A percentile compares a stretch with the other conserved stretches of the same genome.
Evolutionary conservation across 2,113 vertebrate species (phyloP).

Genomic region (Pachypanchax playfairii): DNA sequence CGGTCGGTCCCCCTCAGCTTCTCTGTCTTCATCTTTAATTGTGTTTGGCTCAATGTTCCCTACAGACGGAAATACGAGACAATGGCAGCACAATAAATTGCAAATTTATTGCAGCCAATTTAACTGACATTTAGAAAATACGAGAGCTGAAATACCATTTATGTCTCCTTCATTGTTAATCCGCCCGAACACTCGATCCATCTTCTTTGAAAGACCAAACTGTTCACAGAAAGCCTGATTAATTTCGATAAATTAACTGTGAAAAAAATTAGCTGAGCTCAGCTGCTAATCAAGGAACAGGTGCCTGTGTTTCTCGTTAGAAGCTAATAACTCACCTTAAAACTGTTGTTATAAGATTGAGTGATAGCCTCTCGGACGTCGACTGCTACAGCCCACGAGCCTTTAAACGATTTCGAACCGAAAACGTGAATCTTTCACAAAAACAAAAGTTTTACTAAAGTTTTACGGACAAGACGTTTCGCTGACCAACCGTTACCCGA

Average conservation of each 20-base stretch:
- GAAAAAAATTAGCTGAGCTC: background rate
- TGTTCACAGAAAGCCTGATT: slow-evolving; percentile 6
- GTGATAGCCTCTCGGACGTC: slow-evolving; percentile 85
- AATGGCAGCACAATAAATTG: background rate
- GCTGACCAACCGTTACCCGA: too few species aligned
- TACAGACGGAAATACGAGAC: slow-evolving; percentile 11
- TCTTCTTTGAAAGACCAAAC: slow-evolving; percentile 29
- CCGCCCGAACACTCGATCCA: background rate
- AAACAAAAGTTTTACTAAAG: too few species aligned
- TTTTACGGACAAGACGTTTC: too few species aligned
- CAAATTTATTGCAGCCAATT: too few species aligned
- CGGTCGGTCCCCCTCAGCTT: slow-evolving; percentile 84
- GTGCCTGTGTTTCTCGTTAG: background rate
- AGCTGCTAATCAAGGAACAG: background rate
- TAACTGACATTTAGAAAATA: too few species aligned
- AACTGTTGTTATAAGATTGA: too few species aligned
- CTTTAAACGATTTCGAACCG: slow-evolving; percentile 80
- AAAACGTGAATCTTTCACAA: too few species aligned
- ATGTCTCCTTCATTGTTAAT: slow-evolving; percentile 29
- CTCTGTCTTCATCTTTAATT: slow-evolving; percentile 61
- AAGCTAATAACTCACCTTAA: slow-evolving; percentile 51
- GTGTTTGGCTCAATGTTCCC: slow-evolving; percentile 53
- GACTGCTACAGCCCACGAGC: slow-evolving; percentile 86
- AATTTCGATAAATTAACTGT: too few species aligned
- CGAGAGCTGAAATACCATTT: too few species aligned